phyloP scores from a whole-genome alignment of 2,113 vertebrate genomes.

The Chauna torquata region DNA sequence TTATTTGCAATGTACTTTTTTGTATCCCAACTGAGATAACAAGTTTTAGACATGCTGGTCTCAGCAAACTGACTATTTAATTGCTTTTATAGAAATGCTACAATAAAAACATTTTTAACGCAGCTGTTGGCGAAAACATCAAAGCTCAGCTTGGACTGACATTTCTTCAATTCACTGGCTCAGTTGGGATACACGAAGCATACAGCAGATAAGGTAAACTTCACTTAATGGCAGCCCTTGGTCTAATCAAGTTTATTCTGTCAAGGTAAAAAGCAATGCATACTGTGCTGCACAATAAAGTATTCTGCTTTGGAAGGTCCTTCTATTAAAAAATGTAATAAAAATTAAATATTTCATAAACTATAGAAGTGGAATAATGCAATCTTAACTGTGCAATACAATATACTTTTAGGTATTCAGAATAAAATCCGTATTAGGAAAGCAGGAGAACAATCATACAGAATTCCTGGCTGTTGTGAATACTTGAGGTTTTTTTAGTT shows the following conservation, averaged over 20 bases:
- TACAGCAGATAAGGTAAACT: conserved; percentile 45
- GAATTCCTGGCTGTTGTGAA: neutral
- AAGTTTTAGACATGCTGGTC: conserved; percentile 42
- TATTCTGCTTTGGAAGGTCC: neutral
- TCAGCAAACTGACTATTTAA: conserved; percentile 42
- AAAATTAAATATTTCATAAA: conserved; percentile 42
- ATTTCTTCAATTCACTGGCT: conserved; percentile 45
- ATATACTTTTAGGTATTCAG: neutral
- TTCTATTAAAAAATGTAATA: conserved; percentile 14
- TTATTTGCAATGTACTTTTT: conserved; percentile 32
- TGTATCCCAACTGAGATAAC: conserved; percentile 44
- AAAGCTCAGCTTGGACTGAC: conserved; percentile 58
- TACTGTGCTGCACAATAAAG: neutral
- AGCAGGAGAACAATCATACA: neutral
- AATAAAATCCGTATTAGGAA: neutral
- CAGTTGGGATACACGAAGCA: conserved; percentile 27
- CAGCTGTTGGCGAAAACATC: conserved; percentile 51
- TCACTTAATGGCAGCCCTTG: conserved; percentile 16
- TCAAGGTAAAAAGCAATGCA: conserved; percentile 11
- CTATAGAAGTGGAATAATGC: neutral
- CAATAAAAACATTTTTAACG: conserved; percentile 43
- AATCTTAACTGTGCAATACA: neutral
- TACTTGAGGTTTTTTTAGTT: neutral
- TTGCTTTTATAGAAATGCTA: conserved; percentile 44
- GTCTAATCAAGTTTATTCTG: conserved; percentile 45